Evolutionary conservation across 2,113 vertebrate species (phyloP).

Genomic region (Rafetus swinhoei): DNA sequence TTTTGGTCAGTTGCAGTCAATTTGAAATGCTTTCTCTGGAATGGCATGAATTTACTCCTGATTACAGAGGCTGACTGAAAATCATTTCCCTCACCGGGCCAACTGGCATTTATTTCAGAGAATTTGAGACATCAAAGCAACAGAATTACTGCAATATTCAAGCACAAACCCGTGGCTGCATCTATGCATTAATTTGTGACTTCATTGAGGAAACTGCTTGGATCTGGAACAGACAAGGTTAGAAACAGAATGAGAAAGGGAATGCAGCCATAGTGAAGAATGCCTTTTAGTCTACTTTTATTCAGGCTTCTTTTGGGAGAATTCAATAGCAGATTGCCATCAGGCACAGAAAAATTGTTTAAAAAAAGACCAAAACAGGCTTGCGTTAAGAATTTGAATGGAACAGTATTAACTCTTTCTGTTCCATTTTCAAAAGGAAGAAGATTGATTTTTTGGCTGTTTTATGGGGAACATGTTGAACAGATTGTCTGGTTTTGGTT

Average conservation of each 20-base stretch:
- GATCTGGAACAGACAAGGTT: neutral
- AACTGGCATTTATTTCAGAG: neutral
- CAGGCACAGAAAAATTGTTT: neutral
- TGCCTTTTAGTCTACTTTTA: neutral
- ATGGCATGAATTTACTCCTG: rapidly evolving
- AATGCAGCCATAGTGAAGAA: neutral
- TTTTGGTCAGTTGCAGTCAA: neutral
- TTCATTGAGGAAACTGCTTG: neutral
- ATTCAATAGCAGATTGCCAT: neutral
- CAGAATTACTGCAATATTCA: neutral
- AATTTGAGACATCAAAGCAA: neutral
- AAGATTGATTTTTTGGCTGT: neutral
- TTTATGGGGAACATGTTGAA: rapidly evolving
- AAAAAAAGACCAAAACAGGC: neutral
- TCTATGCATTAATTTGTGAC: neutral
- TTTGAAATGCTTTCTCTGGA: neutral
- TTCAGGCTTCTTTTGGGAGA: neutral
- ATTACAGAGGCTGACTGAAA: neutral
- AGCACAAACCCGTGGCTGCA: neutral
- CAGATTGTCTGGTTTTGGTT: neutral
- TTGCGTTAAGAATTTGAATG: neutral
- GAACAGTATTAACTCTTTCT: rapidly evolving
- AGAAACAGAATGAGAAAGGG: neutral
- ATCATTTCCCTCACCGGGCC: neutral
- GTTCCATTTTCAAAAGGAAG: neutral